Evolutionary conservation across 2,797 vertebrate species (phyloP).

Genomic region (Fringilla coelebs): DNA sequence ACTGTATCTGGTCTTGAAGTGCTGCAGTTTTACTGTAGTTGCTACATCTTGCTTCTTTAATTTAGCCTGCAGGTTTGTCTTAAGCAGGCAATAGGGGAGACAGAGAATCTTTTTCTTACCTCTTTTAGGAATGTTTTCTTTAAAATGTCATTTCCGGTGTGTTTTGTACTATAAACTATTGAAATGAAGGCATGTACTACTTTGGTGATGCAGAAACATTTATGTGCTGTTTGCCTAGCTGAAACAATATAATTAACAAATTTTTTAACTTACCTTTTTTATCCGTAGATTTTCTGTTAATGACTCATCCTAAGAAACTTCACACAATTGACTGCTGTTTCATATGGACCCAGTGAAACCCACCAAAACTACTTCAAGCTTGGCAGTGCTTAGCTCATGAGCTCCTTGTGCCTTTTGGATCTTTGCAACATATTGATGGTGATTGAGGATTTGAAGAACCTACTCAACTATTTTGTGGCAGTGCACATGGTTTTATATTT

Average conservation of each 20-base stretch:
- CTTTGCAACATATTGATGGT: conserved; percentile 70
- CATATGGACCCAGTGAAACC: conserved; percentile 69
- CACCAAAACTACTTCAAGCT: conserved; percentile 78
- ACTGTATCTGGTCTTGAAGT: neutral
- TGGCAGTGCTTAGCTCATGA: conserved; percentile 77
- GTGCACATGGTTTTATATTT: conserved; percentile 83
- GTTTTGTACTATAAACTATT: neutral
- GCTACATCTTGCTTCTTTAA: neutral
- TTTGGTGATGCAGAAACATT: neutral
- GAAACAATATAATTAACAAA: neutral
- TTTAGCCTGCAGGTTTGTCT: neutral
- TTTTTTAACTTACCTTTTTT: neutral
- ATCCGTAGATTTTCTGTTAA: conserved; percentile 74
- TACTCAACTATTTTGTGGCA: conserved; percentile 78
- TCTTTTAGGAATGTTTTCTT: neutral
- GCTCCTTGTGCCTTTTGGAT: conserved; percentile 83
- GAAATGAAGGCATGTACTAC: neutral
- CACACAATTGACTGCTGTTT: conserved; percentile 66
- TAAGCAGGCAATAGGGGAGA: neutral
- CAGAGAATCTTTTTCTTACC: neutral
- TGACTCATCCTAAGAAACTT: conserved; percentile 76
- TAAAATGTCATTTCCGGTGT: neutral
- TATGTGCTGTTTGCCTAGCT: neutral
- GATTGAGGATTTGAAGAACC: conserved; percentile 74
- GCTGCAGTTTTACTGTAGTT: neutral